Evolutionary conservation across 2,888 invertebrate genomes (phyloP).

Genomic region (Rhingia campestris): DNA sequence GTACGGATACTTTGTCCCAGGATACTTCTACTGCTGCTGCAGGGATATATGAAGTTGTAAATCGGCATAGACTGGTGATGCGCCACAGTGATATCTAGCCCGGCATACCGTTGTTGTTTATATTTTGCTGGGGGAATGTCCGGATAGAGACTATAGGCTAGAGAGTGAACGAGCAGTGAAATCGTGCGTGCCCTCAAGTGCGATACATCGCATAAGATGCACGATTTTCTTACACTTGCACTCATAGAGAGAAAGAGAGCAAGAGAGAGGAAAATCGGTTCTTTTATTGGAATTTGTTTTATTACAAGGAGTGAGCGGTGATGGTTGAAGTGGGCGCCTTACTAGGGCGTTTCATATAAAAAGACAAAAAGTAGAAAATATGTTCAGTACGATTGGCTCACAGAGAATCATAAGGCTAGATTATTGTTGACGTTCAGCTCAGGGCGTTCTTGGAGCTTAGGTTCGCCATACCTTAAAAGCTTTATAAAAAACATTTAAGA

Average conservation of each 20-base stretch:
- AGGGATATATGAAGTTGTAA: slow-evolving; percentile 70
- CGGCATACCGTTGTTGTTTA: slow-evolving; percentile 25
- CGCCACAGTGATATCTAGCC: slow-evolving; percentile 54
- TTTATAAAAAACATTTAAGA: too few species aligned
- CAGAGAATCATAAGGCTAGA: too few species aligned
- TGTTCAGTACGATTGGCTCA: too few species aligned
- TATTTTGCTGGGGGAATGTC: slow-evolving; percentile 30
- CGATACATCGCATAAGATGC: slow-evolving; percentile 76
- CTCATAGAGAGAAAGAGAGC: slow-evolving; percentile 8
- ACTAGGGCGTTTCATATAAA: not conserved
- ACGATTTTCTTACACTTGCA: slow-evolving; percentile 75
- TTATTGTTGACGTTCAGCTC: too few species aligned
- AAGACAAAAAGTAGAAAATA: too few species aligned
- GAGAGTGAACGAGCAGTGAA: slow-evolving; percentile 70
- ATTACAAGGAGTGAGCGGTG: not conserved
- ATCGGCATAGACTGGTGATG: slow-evolving; percentile 57
- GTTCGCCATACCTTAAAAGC: too few species aligned
- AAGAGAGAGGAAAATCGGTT: slow-evolving; percentile 46
- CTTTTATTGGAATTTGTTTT: not conserved
- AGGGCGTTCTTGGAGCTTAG: too few species aligned
- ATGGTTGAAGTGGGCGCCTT: slow-evolving; percentile 6
- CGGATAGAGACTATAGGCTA: not conserved
- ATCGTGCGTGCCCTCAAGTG: slow-evolving; percentile 77
- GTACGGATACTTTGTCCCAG: slow-evolving; percentile 44
- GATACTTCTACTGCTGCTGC: slow-evolving; percentile 19